phyloP scores from a whole-genome alignment of 2,888 invertebrate genomes.

The Cerastis leucographa region DNA sequence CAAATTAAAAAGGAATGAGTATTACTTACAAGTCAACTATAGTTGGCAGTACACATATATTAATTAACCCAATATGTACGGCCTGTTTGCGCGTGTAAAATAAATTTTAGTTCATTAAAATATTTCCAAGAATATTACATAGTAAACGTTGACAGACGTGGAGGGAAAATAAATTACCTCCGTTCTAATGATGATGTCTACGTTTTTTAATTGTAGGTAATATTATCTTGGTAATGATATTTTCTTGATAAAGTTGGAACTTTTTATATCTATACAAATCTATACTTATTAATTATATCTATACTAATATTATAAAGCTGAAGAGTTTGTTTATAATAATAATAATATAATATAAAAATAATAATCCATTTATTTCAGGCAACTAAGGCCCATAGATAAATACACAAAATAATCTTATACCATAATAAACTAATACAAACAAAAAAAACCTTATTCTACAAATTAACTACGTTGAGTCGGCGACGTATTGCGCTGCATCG shows the following conservation, averaged over 20 bases:
- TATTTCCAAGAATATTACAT: conserved; percentile 43
- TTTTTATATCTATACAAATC: no score
- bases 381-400: no score
- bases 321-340: no score
- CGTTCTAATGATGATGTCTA: conserved; percentile 28
- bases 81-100: neutral
- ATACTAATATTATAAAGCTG: no score
- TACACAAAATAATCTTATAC: no score
- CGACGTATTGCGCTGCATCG: no score
- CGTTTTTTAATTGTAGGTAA: conserved; percentile 1
- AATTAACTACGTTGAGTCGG: no score
- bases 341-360: no score
- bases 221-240: conserved; percentile 17
- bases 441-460: no score
- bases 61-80: conserved; percentile 24
- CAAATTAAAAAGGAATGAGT: neutral
- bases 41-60: conserved; percentile 1
- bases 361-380: no score
- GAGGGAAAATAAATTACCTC: conserved; percentile 14
- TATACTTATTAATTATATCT: no score
- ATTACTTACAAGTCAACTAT: neutral
- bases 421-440: no score
- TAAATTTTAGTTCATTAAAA: conserved; percentile 39
- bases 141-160: conserved; percentile 10
- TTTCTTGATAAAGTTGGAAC: neutral